Evolutionary conservation across 2,888 invertebrate genomes (phyloP).

Genomic region (Zaprionus bogoriensis): DNA sequence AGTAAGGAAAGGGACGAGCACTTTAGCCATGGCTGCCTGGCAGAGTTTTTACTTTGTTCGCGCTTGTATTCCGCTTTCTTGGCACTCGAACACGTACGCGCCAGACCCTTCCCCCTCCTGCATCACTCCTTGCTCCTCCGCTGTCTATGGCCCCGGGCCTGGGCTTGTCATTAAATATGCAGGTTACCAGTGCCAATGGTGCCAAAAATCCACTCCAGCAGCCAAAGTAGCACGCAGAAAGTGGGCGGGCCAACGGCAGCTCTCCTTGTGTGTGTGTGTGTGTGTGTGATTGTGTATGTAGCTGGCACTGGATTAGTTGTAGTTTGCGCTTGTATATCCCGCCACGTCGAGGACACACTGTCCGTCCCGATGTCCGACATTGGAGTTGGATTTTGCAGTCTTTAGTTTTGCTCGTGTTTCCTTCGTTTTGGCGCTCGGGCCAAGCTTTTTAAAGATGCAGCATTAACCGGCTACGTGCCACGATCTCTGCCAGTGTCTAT

Average conservation of each 20-base stretch:
- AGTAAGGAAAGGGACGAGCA: neutral
- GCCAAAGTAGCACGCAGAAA: slow-evolving; percentile 44
- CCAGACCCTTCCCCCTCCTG: neutral
- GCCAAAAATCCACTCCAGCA: slow-evolving; percentile 65
- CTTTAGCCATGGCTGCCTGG: slow-evolving; percentile 29
- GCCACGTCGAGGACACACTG: slow-evolving; percentile 36
- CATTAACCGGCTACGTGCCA: slow-evolving; percentile 69
- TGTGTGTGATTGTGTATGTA: slow-evolving; percentile 10
- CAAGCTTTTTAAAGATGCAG: slow-evolving; percentile 69
- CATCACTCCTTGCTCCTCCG: neutral
- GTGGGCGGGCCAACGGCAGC: neutral
- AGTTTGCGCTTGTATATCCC: slow-evolving; percentile 44
- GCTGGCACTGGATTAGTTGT: slow-evolving; percentile 70
- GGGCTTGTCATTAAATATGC: slow-evolving; percentile 78
- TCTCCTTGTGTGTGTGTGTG: neutral
- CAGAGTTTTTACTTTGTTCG: slow-evolving; percentile 24
- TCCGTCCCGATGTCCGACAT: slow-evolving; percentile 7
- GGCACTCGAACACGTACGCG: slow-evolving; percentile 75
- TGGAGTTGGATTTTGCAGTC: slow-evolving; percentile 1
- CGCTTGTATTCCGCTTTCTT: slow-evolving; percentile 38
- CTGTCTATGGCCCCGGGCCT: neutral
- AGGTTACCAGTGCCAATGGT: slow-evolving; percentile 78
- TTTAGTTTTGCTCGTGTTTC: no score
- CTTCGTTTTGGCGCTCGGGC: slow-evolving; percentile 13
- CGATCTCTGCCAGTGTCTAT: slow-evolving; percentile 26